Base-by-base conservation (phyloP, 2,113 vertebrate genomes). In the Brachyistius frenatus region DNA sequence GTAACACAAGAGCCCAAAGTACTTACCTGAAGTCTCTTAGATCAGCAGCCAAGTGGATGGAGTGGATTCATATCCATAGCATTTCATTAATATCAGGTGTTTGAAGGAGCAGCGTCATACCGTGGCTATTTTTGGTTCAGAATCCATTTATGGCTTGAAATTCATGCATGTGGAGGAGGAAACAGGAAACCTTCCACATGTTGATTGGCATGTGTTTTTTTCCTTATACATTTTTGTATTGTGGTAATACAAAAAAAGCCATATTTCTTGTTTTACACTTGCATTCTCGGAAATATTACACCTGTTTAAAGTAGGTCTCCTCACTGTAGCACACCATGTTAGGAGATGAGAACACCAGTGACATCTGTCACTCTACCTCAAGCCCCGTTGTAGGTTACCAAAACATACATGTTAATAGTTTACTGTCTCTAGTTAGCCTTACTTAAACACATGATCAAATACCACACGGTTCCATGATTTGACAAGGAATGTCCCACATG, bases 11-110 rank as follows among this genome's bases (percentile, higher is more conserved):
- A 76, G 49, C 53, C 46, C 60, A n/a, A 36, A 53, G 67, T 63
- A 70, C 80, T 90, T 78, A 88, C 66, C 73, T 77, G 83, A 32
- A 54, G 81, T 33, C 53, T 76, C 65, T 78, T 31, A 68, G 55
- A 41, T 74, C 68, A 79, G 46, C 69, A 37, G 61, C 41, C 53
- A 53, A 76, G 58, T 39, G 54, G 41, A 70, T 37, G 16, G 49
- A 57, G 74, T 52, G 55, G 10, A 39, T 60, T 54, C 47, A 58
- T n/a, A 54, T 23, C 23, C 23, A 23, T 44, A 37, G 30, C n/a
- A 39, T 68, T 57, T 78, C 13, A 56, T 41, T 7, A 13, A 33
- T 53, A 47, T 72, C 53, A 55, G 56, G 66, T 56, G 23, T 83
- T 75, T 64, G 55, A 62, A 76, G 46, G 23, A 71, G 14, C 10